A percentile compares a stretch with the other conserved stretches of the same genome.
Conservation (phyloP, 2,888 invertebrate genomes). For the Trissoscelio sp. region DNA sequence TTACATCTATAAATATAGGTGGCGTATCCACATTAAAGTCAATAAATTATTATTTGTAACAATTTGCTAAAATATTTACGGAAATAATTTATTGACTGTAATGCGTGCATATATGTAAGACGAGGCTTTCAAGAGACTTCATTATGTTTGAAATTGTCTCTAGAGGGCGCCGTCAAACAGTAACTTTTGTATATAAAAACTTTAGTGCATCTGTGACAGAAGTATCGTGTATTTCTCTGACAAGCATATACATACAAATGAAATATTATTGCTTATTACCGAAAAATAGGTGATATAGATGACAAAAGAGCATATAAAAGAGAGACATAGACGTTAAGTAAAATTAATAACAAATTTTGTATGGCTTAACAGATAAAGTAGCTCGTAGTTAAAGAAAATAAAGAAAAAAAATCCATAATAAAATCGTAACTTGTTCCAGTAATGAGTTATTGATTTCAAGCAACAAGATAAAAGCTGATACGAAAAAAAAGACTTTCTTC, state of each 20-base stretch:
- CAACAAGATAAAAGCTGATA: neutral
- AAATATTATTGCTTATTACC: slow-evolving; percentile 57
- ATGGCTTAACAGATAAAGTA: slow-evolving; percentile 74
- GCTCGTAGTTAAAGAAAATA: slow-evolving; percentile 66
- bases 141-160: neutral
- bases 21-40: neutral
- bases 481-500: slow-evolving; percentile 44
- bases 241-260: slow-evolving; percentile 42
- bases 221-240: slow-evolving; percentile 58
- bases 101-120: neutral
- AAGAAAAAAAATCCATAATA: neutral
- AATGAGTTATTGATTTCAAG: slow-evolving; percentile 34
- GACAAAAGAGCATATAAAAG: slow-evolving; percentile 52
- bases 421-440: slow-evolving; percentile 39
- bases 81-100: neutral
- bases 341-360: slow-evolving; percentile 72
- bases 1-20: slow-evolving; percentile 23
- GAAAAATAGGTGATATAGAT: slow-evolving; percentile 49
- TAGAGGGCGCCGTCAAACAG: neutral
- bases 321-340: slow-evolving; percentile 70
- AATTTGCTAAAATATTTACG: neutral
- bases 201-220: slow-evolving; percentile 51
- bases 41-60: too few relatives aligned
- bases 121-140: slow-evolving; percentile 1
- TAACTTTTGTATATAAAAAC: slow-evolving; percentile 51